A percentile compares a stretch with the other conserved stretches of the same genome.
phyloP scores from a whole-genome alignment of 2,888 invertebrate genomes.

The Muscina levida region DNA sequence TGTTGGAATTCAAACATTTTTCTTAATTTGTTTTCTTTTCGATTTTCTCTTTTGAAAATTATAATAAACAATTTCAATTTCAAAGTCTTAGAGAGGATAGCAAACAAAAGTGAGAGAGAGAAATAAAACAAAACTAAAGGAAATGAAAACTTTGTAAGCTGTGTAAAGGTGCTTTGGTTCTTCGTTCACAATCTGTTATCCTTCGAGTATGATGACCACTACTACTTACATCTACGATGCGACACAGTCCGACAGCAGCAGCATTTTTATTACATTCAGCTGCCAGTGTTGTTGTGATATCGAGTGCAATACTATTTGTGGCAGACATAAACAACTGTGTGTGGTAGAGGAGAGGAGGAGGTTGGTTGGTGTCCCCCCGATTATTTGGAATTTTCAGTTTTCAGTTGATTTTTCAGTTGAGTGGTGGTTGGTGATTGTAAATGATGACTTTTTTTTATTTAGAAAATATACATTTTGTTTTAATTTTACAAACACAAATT shows the following conservation, averaged over 20 bases:
- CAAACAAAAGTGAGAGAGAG: constrained; percentile 52
- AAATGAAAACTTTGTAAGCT: constrained; percentile 59
- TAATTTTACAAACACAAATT: constrained; percentile 39
- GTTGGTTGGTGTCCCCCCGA: constrained; percentile 45
- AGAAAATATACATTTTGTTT: constrained; percentile 51
- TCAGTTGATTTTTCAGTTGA: constrained; percentile 57
- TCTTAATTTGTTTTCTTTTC: background rate
- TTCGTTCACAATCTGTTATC: constrained; percentile 42
- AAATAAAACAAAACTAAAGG: constrained; percentile 45
- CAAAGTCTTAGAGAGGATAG: constrained; percentile 40
- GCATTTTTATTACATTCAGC: constrained; percentile 72
- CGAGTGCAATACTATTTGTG: constrained; percentile 75
- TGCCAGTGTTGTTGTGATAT: constrained; percentile 73
- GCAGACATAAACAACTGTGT: constrained; percentile 70
- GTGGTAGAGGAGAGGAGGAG: constrained; percentile 57
- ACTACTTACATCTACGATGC: constrained; percentile 77
- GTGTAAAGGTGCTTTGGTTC: constrained; percentile 14
- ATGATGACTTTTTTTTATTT: constrained; percentile 46
- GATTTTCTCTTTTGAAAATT: constrained; percentile 22
- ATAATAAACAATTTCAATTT: constrained; percentile 38
- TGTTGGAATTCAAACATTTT: background rate
- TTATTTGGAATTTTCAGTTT: constrained; percentile 48
- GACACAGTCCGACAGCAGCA: constrained; percentile 75
- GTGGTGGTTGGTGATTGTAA: constrained; percentile 38
- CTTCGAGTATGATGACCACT: constrained; percentile 57